A percentile compares a stretch with the other conserved stretches of the same genome.
Evolutionary conservation across 1,140 invertebrate genomes (phyloP).

Genomic region (Formica selysi): DNA sequence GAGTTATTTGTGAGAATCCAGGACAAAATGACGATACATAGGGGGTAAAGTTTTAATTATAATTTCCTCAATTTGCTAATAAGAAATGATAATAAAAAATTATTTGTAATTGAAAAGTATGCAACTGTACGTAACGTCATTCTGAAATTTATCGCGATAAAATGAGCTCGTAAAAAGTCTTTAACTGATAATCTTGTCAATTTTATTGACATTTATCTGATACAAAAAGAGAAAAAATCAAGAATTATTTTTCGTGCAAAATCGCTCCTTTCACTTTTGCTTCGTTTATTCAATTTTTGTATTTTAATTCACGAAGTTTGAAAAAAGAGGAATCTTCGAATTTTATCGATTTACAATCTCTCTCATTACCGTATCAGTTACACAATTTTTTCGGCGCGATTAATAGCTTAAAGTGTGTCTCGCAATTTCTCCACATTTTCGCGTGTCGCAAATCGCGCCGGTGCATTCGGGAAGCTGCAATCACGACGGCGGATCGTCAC

Average conservation of each 20-base stretch:
- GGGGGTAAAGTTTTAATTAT: constrained; percentile 18
- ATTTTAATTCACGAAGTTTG: neutral
- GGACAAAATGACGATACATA: neutral
- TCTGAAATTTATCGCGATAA: neutral
- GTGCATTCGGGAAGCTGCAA: neutral
- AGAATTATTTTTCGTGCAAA: neutral
- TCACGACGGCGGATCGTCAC: constrained; percentile 34
- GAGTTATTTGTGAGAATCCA: constrained; percentile 11
- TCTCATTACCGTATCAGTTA: neutral
- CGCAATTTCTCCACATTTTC: constrained; percentile 2
- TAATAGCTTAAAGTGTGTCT: neutral
- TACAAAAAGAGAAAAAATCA: neutral
- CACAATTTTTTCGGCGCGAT: neutral
- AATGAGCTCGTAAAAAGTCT: neutral
- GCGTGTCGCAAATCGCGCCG: constrained; percentile 8
- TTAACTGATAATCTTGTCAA: neutral
- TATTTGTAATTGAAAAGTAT: neutral
- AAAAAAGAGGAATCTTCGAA: neutral
- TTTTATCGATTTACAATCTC: neutral
- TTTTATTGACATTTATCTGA: neutral
- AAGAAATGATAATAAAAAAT: neutral
- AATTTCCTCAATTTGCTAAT: constrained; percentile 26
- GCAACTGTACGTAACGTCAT: neutral
- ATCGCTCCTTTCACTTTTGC: neutral
- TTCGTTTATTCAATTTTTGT: neutral